A percentile compares a stretch with the other conserved stretches of the same genome.
Evolutionary conservation across 2,888 invertebrate genomes (phyloP).

Genomic region (Sthenelais limicola): DNA sequence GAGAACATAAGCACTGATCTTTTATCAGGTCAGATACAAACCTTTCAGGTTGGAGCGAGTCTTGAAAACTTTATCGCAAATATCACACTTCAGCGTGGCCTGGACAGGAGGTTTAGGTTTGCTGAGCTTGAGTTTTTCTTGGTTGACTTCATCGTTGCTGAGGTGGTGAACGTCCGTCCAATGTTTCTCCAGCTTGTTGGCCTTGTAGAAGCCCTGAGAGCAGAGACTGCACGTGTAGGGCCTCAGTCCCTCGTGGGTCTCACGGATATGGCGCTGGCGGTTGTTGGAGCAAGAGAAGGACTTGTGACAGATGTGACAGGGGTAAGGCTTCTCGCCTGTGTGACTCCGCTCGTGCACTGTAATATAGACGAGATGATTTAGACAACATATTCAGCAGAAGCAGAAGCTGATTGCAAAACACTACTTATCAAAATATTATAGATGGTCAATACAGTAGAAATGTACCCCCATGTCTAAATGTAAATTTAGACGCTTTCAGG

Average conservation of each 20-base stretch:
- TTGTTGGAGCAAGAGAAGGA: conserved; percentile 27
- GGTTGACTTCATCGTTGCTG: background rate
- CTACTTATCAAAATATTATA: too few species aligned
- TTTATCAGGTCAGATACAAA: too few species aligned
- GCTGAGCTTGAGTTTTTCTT: background rate
- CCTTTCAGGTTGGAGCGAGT: conserved; percentile 18
- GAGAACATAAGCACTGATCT: too few species aligned
- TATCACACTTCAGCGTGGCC: conserved; percentile 6
- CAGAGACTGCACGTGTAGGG: conserved; percentile 14
- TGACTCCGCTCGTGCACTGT: conserved; percentile 19
- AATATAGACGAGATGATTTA: background rate
- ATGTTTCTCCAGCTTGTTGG: conserved; percentile 13
- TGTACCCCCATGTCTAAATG: too few species aligned
- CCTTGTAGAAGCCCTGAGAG: conserved; percentile 3
- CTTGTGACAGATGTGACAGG: conserved; percentile 20
- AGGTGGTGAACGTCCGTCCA: conserved; percentile 5
- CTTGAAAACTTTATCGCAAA: conserved; percentile 11
- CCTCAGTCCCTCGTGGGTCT: conserved; percentile 14
- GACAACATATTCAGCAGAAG: too few species aligned
- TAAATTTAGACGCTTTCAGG: background rate
- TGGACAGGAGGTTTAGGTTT: too few species aligned
- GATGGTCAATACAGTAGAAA: too few species aligned
- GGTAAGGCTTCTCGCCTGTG: conserved; percentile 28
- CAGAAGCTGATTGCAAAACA: too few species aligned
- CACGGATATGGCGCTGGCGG: conserved; percentile 14